These are phyloP conservation scores for Cheilosia vernalis DNA, from an alignment of 2,888 invertebrate genomes.

Conservation along the genomic window DNA sequence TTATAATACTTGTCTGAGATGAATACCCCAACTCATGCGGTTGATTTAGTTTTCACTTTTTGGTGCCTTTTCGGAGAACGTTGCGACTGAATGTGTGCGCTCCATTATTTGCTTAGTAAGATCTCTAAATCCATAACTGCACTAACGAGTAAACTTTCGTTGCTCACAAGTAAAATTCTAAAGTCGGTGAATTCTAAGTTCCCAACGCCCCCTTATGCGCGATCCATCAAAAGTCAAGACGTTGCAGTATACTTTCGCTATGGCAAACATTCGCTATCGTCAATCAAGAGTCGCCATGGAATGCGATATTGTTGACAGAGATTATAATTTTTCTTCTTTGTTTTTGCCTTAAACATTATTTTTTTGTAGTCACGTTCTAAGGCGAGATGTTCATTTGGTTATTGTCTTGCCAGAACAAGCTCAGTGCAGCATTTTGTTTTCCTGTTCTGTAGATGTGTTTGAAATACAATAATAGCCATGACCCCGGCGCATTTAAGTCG, in stretches of 20 bases:
- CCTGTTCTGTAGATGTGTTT: neutral
- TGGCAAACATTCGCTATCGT: neutral
- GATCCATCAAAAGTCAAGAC: neutral
- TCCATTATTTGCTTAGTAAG: too few species aligned
- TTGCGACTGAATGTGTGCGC: too few species aligned
- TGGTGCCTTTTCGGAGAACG: neutral
- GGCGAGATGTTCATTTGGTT: neutral
- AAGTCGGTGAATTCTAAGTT: too few species aligned
- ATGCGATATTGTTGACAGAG: conserved; percentile 6
- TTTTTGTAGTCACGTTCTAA: neutral
- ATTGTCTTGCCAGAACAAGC: neutral
- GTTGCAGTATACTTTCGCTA: neutral
- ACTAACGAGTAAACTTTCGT: too few species aligned
- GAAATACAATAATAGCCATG: neutral
- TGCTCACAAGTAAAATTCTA: too few species aligned
- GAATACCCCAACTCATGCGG: neutral
- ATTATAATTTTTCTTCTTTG: neutral
- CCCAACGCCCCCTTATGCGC: too few species aligned
- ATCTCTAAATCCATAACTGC: too few species aligned
- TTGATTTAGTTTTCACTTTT: neutral
- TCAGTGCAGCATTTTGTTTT: neutral
- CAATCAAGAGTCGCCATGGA: conserved; percentile 1
- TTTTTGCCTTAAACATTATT: neutral
- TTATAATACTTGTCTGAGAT: too few species aligned
- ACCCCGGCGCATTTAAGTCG: neutral